A percentile compares a stretch with the other conserved stretches of the same genome.
Evolutionary conservation across 2,888 invertebrate genomes (phyloP).

Genomic region (Myopa testacea): DNA sequence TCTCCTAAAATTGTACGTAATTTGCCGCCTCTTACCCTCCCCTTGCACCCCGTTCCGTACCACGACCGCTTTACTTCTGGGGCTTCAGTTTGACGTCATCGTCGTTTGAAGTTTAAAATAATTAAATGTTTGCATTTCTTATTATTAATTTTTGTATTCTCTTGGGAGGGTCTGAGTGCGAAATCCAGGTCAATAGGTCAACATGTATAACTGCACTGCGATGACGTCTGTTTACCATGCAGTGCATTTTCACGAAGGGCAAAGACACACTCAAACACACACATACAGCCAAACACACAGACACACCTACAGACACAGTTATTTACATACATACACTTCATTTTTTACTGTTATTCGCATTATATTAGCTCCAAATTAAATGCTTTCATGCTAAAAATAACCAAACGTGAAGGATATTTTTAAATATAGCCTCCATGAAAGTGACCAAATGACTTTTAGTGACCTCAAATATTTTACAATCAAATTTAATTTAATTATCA

Average conservation of each 20-base stretch:
- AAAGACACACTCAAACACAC: constrained; percentile 7
- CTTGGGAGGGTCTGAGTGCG: not conserved
- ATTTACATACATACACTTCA: too few relatives aligned
- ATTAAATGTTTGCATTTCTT: constrained; percentile 12
- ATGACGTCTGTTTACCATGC: constrained; percentile 32
- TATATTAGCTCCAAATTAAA: not conserved
- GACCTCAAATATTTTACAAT: not conserved
- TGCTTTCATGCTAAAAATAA: constrained; percentile 8
- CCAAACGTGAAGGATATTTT: not conserved
- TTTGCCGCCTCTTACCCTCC: too few relatives aligned
- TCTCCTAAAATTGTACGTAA: too few relatives aligned
- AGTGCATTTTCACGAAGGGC: not conserved
- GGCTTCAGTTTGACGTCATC: constrained; percentile 22
- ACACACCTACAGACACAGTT: not conserved
- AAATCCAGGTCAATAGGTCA: constrained; percentile 30
- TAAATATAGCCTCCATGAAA: not conserved
- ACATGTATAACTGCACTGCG: constrained; percentile 17
- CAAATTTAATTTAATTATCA: not conserved
- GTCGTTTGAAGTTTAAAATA: not conserved
- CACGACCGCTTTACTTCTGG: too few relatives aligned
- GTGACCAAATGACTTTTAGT: not conserved
- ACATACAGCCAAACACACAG: not conserved
- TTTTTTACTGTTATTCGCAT: not conserved
- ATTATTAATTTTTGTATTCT: not conserved
- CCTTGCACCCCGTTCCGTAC: too few relatives aligned